These are phyloP conservation scores for Trimorus sp. DNA, from an alignment of 2,888 invertebrate genomes.

Conservation along the genomic window DNA sequence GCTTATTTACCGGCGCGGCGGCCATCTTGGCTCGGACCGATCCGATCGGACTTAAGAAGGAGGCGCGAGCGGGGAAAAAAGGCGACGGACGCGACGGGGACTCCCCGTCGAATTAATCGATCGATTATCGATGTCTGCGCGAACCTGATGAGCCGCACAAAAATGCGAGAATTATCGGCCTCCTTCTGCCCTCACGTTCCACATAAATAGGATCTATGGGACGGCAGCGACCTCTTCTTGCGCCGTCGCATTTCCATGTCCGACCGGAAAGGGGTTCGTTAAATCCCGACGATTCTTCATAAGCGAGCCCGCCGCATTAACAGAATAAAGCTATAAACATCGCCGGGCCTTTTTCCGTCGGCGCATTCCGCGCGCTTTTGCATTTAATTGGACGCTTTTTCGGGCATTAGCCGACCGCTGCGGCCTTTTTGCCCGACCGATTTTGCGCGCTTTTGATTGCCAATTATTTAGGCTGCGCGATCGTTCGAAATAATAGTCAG, in stretches of 20 bases:
- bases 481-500: constrained; percentile 4
- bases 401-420: constrained; percentile 10
- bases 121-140: constrained; percentile 76
- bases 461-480: constrained; percentile 45
- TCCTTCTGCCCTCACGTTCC: constrained; percentile 47
- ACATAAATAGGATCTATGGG: constrained; percentile 60
- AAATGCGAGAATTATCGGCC: constrained; percentile 68
- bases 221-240: constrained; percentile 62
- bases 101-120: constrained; percentile 77
- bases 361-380: constrained; percentile 61
- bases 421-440: constrained; percentile 23
- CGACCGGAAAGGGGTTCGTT: constrained; percentile 62
- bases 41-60: constrained; percentile 77
- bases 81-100: constrained; percentile 71
- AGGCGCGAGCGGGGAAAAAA: constrained; percentile 69
- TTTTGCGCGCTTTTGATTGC: constrained; percentile 50
- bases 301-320: constrained; percentile 40
- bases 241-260: constrained; percentile 58
- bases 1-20: constrained; percentile 80
- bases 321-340: constrained; percentile 66
- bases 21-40: constrained; percentile 78
- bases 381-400: constrained; percentile 63
- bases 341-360: constrained; percentile 54
- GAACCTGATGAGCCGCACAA: constrained; percentile 62
- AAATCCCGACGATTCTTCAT: constrained; percentile 56